phyloP scores from a whole-genome alignment of 2,888 invertebrate species.

The Therioaphis trifolii region DNA sequence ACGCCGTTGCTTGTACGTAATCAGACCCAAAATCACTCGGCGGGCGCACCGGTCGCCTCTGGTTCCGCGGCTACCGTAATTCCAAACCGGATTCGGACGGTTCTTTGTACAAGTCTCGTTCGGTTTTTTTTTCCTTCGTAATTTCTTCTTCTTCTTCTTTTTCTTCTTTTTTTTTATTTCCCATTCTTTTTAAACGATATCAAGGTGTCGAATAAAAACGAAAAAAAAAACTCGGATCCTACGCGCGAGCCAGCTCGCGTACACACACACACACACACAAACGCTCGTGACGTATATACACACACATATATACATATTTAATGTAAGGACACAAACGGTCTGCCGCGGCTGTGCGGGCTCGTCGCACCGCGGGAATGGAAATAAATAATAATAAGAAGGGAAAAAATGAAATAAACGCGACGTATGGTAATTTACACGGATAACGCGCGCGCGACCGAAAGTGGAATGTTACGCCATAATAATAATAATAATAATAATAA shows the following conservation, averaged over 20 bases:
- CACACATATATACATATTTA: not conserved
- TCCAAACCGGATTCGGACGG: slow-evolving; percentile 53
- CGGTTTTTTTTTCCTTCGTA: not conserved
- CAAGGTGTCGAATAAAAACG: slow-evolving; percentile 48
- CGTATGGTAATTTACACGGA: slow-evolving; percentile 50
- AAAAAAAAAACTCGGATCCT: slow-evolving; percentile 29
- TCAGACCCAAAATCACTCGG: slow-evolving; percentile 52
- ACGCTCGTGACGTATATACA: not conserved
- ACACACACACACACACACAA: not conserved
- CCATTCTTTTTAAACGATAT: slow-evolving; percentile 33
- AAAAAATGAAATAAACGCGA: slow-evolving; percentile 31
- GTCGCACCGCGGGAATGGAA: slow-evolving; percentile 40
- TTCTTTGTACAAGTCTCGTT: slow-evolving; percentile 21
- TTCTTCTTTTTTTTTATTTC: not conserved
- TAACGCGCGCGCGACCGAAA: not conserved
- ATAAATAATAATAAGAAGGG: slow-evolving; percentile 40
- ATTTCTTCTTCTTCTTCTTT: no score
- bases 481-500: not conserved
- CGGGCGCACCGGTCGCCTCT: slow-evolving; percentile 1
- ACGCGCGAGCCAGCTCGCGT: not conserved
- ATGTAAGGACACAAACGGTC: slow-evolving; percentile 22
- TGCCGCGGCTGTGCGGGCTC: slow-evolving; percentile 2
- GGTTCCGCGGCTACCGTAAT: slow-evolving; percentile 46
- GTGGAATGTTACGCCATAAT: slow-evolving; percentile 41
- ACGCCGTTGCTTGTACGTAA: slow-evolving; percentile 43